A percentile compares a stretch with the other conserved stretches of the same genome.
Evolutionary conservation across 2,888 invertebrate genomes (phyloP).

Genomic region (Tetragonula carbonaria): DNA sequence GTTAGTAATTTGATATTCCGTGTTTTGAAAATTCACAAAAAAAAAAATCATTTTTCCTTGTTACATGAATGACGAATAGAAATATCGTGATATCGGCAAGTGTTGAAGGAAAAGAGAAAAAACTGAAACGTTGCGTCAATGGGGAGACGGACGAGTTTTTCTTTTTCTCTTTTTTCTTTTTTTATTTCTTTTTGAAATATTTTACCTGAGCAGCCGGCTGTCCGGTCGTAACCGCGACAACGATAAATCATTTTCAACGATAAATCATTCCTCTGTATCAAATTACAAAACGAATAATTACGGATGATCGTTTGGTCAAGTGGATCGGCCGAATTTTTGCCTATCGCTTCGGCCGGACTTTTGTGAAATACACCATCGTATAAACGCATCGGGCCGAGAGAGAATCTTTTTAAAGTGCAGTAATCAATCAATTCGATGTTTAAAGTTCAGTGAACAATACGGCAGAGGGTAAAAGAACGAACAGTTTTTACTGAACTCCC

Average conservation of each 20-base stretch:
- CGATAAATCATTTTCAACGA: too few species aligned
- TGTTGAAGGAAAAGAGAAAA: not conserved
- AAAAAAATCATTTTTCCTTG: not conserved
- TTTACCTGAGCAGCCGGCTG: slow-evolving; percentile 9
- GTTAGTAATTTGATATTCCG: not conserved
- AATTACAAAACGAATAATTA: too few species aligned
- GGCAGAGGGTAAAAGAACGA: slow-evolving; percentile 37
- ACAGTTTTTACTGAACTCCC: slow-evolving; percentile 42
- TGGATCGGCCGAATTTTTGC: too few species aligned
- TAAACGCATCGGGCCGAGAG: slow-evolving; percentile 45
- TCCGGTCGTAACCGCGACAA: not conserved
- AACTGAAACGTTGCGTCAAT: not conserved
- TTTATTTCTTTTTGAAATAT: slow-evolving; percentile 17
- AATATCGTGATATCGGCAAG: slow-evolving; percentile 3
- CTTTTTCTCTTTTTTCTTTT: too few species aligned
- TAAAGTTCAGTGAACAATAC: slow-evolving; percentile 48
- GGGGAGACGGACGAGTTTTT: too few species aligned
- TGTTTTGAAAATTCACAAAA: not conserved
- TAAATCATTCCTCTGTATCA: too few species aligned
- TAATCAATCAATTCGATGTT: slow-evolving; percentile 44
- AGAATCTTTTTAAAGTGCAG: slow-evolving; percentile 54
- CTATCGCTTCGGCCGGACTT: too few species aligned
- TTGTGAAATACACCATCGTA: slow-evolving; percentile 47
- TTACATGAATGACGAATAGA: not conserved
- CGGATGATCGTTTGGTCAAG: too few species aligned